Percentiles rank a stretch among this genome's conserved stretches.
phyloP scores from a whole-genome alignment of 2,797 vertebrate genomes.

The Tapera naevia region DNA sequence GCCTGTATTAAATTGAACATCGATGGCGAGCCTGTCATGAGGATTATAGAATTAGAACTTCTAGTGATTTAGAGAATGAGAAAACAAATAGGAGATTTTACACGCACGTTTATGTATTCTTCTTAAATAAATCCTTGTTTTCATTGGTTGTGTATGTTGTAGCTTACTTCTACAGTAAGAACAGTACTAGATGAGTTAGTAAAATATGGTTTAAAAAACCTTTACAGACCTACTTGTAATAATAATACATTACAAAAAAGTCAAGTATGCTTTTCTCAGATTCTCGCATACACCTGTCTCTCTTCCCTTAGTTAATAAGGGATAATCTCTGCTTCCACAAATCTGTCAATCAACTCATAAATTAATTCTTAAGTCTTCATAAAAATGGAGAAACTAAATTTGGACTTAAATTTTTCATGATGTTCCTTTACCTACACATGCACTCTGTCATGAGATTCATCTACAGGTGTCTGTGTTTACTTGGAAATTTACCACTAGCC shows the following conservation, averaged over 20 bases:
- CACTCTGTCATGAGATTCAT: neutral
- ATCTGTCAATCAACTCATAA: neutral
- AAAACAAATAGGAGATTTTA: conserved; percentile 65
- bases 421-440: accelerated
- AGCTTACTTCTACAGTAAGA: neutral
- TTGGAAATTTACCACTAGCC: neutral
- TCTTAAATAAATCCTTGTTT: conserved; percentile 72
- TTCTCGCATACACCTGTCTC: neutral
- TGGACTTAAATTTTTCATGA: neutral
- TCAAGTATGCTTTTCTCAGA: neutral
- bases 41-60: conserved; percentile 75
- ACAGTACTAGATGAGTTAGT: neutral
- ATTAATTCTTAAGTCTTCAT: neutral
- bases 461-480: neutral
- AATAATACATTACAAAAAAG: neutral
- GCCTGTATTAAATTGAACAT: conserved; percentile 69
- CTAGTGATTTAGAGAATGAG: conserved; percentile 62
- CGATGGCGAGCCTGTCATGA: conserved; percentile 64
- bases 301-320: neutral
- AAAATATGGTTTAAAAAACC: neutral
- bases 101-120: conserved; percentile 51
- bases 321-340: neutral
- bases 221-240: neutral
- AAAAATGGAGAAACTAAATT: neutral
- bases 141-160: conserved; percentile 58